Percentiles rank a stretch among this genome's conserved stretches.
These are phyloP conservation scores for Phalacrocorax brasilianus DNA, from an alignment of 2,113 vertebrate genomes.

Conservation along the genomic window DNA sequence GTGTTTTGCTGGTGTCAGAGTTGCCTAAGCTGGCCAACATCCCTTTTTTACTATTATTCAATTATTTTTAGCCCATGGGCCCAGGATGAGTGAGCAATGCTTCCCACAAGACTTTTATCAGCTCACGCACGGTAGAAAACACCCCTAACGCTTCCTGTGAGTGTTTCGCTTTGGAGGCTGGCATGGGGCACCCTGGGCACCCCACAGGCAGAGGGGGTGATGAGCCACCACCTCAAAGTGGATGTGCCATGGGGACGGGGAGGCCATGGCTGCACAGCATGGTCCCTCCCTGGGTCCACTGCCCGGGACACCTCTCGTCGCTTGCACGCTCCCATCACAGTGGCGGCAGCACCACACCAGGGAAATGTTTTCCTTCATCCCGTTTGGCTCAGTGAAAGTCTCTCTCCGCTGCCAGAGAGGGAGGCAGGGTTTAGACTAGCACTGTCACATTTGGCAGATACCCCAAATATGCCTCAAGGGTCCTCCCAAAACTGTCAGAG, in stretches of 20 bases:
- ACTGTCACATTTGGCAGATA: accelerated
- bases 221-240: neutral
- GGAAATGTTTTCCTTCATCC: neutral
- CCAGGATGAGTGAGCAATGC: neutral
- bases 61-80: neutral
- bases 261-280: neutral
- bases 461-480: neutral
- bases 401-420: neutral
- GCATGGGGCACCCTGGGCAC: accelerated
- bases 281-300: neutral
- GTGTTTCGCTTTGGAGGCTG: accelerated
- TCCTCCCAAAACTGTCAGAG: neutral
- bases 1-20: neutral
- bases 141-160: accelerated
- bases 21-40: neutral
- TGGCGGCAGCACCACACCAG: neutral
- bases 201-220: neutral
- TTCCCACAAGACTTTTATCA: neutral
- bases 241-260: neutral
- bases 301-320: accelerated
- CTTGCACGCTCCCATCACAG: accelerated
- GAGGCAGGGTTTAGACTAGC: neutral
- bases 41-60: neutral
- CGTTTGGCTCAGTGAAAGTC: neutral
- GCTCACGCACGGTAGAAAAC: accelerated